Base-by-base conservation (phyloP, 2,113 vertebrate genomes). In the Limanda limanda region DNA sequence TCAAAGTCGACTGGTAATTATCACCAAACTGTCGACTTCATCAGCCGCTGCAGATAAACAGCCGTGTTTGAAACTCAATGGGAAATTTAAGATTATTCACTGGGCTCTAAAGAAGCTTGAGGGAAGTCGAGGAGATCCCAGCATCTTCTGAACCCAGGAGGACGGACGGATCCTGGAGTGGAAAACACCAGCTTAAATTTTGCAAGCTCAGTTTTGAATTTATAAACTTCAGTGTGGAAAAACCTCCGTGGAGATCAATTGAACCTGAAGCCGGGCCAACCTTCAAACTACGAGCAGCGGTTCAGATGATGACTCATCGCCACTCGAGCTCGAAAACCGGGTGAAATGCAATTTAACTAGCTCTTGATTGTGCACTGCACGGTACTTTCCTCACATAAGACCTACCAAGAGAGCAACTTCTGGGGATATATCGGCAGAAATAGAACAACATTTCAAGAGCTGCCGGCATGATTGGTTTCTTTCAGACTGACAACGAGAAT, bases 281-380 rank as follows among this genome's bases (percentile, higher is more conserved):
- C 71, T 57, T 60, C n/a, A 74, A 35, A 63, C 52, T 63, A 15
- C 42, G 64, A 74, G 66, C 64, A 23, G 13, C 2, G 54, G 63
- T 67, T 77, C 51, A 69, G 58, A 60, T 18, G 55, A 78, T 68
- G 76, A 84, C 51, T 88, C 82, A 68, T 63, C 68, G 70, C 5
- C 18, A 62, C 62, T 66, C 59, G 55, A 58, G 60, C 45, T 70
- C 35, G 59, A 62, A 45, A 68, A 54, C 40, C 20, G 25, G 14
- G 1, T 35, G 62, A 72, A 63, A 37, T 37, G 27, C 27, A 20
- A 54, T 76, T 55, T 63, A 56, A 76, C 31, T 51, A 25, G 48
- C 40, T 8, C 18, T 76, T 64, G 54, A 25, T 23, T 31, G n/a
- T 54, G 37, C 37, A 62, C 21, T 25, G 35, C 11, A 1, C 4